Evolutionary conservation across 1,140 invertebrate species (phyloP).

Genomic region (Calephelis virginiensis): DNA sequence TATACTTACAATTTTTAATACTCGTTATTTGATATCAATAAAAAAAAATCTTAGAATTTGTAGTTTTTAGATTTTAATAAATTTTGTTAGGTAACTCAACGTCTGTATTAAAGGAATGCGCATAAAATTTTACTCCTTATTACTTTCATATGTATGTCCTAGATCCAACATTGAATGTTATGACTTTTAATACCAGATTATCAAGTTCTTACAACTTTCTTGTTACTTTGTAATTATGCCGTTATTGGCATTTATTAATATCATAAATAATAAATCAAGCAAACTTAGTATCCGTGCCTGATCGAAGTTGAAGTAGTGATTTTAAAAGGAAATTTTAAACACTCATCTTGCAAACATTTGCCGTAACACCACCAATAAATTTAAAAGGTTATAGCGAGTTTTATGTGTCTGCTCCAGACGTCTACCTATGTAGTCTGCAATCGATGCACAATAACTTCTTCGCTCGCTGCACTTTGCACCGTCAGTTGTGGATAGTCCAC

Average conservation of each 20-base stretch:
- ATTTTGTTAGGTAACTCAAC: too few species aligned
- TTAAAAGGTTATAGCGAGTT: slow-evolving; percentile 39
- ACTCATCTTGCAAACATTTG: background rate
- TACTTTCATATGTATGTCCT: too few species aligned
- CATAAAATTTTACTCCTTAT: too few species aligned
- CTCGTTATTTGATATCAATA: too few species aligned
- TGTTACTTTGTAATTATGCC: background rate
- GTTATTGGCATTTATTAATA: background rate
- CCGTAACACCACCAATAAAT: slow-evolving; percentile 25
- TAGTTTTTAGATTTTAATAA: too few species aligned
- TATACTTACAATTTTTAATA: too few species aligned
- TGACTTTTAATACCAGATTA: background rate
- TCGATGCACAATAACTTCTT: slow-evolving; percentile 37
- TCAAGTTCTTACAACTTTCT: background rate
- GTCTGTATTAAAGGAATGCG: too few species aligned
- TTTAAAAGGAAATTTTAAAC: background rate
- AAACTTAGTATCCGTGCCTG: background rate
- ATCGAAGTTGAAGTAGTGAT: background rate
- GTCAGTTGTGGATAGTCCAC: slow-evolving; percentile 34
- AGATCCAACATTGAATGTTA: background rate
- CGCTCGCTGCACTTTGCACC: slow-evolving; percentile 35
- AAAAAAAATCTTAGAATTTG: too few species aligned
- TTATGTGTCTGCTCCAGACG: slow-evolving; percentile 41
- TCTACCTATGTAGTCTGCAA: slow-evolving; percentile 29
- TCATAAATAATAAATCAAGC: background rate